A percentile compares a stretch with the other conserved stretches of the same genome.
These are phyloP conservation scores for Gobionotothen gibberifrons DNA, from an alignment of 2,797 vertebrate species.

Conservation along the genomic window DNA sequence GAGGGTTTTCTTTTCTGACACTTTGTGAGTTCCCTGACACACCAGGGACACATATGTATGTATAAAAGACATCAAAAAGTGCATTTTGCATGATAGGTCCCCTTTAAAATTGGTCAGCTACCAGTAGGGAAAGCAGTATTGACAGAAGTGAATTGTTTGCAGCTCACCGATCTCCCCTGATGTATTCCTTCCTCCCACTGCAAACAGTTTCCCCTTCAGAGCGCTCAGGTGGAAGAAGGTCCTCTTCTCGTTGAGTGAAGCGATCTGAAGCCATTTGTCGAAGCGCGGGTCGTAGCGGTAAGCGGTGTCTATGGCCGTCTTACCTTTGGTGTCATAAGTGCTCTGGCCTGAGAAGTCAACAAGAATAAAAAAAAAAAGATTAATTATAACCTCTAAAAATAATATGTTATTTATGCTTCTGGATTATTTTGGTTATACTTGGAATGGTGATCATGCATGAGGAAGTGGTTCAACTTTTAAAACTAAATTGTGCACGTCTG, in stretches of 20 bases:
- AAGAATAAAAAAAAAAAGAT: background rate
- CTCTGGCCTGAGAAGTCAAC: constrained; percentile 76
- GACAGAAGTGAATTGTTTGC: background rate
- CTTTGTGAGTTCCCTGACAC: no score
- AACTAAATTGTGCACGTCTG: background rate
- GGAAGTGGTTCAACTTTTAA: background rate
- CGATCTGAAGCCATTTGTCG: constrained; percentile 86
- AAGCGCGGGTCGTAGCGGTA: constrained; percentile 88
- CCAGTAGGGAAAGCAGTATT: background rate
- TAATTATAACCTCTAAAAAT: background rate
- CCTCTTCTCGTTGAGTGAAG: constrained; percentile 86
- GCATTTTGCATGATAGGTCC: no score
- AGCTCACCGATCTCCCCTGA: constrained; percentile 85
- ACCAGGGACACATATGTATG: no score
- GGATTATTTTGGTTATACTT: background rate
- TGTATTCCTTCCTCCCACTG: constrained; percentile 85
- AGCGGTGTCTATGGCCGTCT: constrained; percentile 87
- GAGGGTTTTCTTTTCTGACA: no score
- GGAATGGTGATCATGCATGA: background rate
- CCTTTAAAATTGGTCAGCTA: background rate
- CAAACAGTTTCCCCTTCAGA: constrained; percentile 83
- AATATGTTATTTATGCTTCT: background rate
- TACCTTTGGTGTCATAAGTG: constrained; percentile 89
- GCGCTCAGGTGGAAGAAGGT: constrained; percentile 88
- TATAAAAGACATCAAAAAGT: no score